These are phyloP conservation scores for Dendrolimus houi DNA, from an alignment of 2,888 invertebrate species.

Conservation along the genomic window DNA sequence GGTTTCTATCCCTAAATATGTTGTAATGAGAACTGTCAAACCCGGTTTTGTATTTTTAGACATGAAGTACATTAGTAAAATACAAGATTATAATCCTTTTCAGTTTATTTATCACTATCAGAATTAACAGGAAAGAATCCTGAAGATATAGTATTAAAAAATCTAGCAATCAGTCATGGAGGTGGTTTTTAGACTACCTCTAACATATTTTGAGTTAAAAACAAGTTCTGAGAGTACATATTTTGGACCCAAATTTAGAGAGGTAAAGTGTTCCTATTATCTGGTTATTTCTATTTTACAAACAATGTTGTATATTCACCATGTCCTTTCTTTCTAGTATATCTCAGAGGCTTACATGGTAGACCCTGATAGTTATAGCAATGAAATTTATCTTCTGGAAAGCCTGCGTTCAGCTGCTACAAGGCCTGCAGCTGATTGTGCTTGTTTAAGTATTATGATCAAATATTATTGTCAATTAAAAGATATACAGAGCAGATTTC, in stretches of 20 bases:
- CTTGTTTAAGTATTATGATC: conserved; percentile 88
- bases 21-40: no score
- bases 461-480: conserved; percentile 96
- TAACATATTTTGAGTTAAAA: conserved; percentile 94
- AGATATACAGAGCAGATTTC: conserved; percentile 94
- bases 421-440: conserved; percentile 85
- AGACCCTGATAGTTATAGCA: conserved; percentile 92
- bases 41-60: no score
- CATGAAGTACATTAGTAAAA: no score
- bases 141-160: conserved; percentile 7
- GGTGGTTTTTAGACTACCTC: conserved; percentile 96
- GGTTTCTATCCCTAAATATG: no score
- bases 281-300: conserved; percentile 25
- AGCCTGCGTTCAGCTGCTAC: conserved; percentile 88
- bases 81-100: no score
- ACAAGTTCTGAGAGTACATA: conserved; percentile 87
- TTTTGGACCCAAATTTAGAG: conserved; percentile 89
- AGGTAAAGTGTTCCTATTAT: conserved; percentile 77
- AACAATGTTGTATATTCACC: conserved; percentile 40
- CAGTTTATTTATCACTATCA: no score
- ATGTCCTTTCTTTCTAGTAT: conserved; percentile 74
- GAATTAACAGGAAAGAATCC: no score
- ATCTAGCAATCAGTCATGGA: conserved; percentile 81
- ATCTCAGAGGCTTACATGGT: conserved; percentile 95
- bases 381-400: conserved; percentile 92